These are phyloP conservation scores for Falco novaeseelandiae DNA, from an alignment of 2,797 vertebrate genomes.

Conservation along the genomic window DNA sequence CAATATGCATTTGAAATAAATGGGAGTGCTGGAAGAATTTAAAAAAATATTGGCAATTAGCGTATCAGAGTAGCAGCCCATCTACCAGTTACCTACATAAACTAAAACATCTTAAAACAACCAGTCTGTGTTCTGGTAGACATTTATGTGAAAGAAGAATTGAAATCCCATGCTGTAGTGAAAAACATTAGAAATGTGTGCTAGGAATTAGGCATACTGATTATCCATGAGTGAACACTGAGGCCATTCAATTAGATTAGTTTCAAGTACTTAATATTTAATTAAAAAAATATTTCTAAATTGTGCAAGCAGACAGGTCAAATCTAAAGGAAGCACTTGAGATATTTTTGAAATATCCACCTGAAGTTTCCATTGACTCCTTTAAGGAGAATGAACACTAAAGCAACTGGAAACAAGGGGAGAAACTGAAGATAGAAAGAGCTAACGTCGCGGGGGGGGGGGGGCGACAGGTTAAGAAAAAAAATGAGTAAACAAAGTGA, in stretches of 20 bases:
- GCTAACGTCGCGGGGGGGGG: rapidly evolving
- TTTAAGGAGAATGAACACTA: not conserved
- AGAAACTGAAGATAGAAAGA: not conserved
- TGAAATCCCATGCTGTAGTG: not conserved
- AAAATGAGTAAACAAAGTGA: not conserved
- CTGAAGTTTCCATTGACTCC: not conserved
- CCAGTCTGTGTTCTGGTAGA: not conserved
- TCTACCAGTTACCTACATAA: not conserved
- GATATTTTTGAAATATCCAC: not conserved
- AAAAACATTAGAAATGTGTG: not conserved
- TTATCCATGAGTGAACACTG: conserved; percentile 38
- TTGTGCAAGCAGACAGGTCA: not conserved
- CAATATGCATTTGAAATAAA: not conserved
- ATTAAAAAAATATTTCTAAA: not conserved
- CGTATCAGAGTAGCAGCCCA: not conserved
- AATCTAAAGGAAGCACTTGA: not conserved
- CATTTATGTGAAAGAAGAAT: not conserved
- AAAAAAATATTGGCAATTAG: not conserved
- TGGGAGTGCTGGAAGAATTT: not conserved
- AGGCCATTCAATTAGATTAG: conserved; percentile 47
- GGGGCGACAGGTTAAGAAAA: not conserved
- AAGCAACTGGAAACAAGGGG: not conserved
- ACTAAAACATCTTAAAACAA: not conserved
- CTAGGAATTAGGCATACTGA: not conserved
- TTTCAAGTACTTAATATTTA: conserved; percentile 37